Base-by-base conservation (phyloP, 2,888 invertebrate genomes). In the Metopia argyrocephala region DNA sequence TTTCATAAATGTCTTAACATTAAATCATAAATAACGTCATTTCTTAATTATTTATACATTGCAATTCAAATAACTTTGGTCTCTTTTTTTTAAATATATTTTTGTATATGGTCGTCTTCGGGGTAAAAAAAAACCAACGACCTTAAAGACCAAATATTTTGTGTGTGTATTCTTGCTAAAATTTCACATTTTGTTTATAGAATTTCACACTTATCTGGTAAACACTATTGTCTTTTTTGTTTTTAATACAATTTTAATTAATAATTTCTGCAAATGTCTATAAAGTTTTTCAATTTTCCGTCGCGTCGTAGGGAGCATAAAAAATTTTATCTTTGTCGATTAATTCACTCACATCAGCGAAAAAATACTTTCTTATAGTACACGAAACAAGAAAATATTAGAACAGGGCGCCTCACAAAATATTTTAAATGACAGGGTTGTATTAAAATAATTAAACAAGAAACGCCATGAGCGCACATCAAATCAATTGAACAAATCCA, bases 291-390 rank as follows among this genome's bases (percentile, higher is more conserved):
- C 81, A 80, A 83, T 75, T 83, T 84, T 84, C 74, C 74, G 71
- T 84, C 79, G 78, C 82, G 80, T 78, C 81, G 71, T 50, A 64
- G 78, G 71, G 81, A 81, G 81, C 78, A 62, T 70, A 82, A 75
- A 79, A 83, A 82, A 82, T 68, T 66, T 78, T 78, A 76, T 79
- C 79, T 82, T 81, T 83, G 82, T 83, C 83, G 76, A 83, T 83
- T 76, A 61, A 71, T 83, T 68, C 76, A 75, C 79, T 74, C 64
- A 78, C 74, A 70, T 75, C 66, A 80, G 73, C 48, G 52, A 73
- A 71, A 75, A 73, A 71, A 27, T 31, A 38, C 46, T 59, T 65
- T 61, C 65, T 70, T 75, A n/a, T 61, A 57, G 56, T 59, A 45
- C 21, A 15, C 56, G 48, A 68, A 68, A 62, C 20, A 76, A 73